Evolutionary conservation across 2,113 vertebrate species (phyloP).

Genomic region (Telmatochromis bifrenatus): DNA sequence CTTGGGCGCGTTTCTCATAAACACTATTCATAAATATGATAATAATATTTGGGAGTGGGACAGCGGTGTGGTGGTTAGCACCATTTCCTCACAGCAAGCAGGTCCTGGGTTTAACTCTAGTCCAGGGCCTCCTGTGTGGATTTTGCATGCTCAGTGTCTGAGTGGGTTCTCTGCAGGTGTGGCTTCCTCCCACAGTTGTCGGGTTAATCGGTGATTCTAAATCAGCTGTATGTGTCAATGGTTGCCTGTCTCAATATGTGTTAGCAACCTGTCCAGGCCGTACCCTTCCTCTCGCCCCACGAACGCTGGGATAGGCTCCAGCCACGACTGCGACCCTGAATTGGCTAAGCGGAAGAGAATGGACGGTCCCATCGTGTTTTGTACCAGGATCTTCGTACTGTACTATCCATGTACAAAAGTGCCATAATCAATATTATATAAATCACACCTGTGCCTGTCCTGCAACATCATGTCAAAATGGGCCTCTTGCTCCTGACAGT

Average conservation of each 20-base stretch:
- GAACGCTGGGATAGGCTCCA: background rate
- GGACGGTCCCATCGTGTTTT: background rate
- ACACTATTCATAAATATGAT: background rate
- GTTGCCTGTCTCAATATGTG: background rate
- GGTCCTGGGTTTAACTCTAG: background rate
- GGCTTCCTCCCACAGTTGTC: background rate
- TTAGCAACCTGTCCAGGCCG: background rate
- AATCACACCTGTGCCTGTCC: background rate
- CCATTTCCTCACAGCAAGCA: background rate
- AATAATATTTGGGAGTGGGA: background rate
- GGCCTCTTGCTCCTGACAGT: fast-evolving
- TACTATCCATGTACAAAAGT: background rate
- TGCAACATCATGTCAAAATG: background rate
- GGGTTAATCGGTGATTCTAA: background rate
- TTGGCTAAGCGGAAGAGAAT: background rate
- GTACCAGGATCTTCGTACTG: background rate
- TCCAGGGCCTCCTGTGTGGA: background rate
- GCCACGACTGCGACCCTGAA: background rate
- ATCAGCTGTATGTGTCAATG: background rate
- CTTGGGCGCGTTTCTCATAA: fast-evolving
- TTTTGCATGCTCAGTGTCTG: background rate
- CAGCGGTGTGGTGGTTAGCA: background rate
- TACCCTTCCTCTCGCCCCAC: background rate
- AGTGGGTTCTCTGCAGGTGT: background rate
- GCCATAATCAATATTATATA: background rate